phyloP scores from a whole-genome alignment of 37 sponge, comb jelly and placozoan species.

The Eunapius fragilis region DNA sequence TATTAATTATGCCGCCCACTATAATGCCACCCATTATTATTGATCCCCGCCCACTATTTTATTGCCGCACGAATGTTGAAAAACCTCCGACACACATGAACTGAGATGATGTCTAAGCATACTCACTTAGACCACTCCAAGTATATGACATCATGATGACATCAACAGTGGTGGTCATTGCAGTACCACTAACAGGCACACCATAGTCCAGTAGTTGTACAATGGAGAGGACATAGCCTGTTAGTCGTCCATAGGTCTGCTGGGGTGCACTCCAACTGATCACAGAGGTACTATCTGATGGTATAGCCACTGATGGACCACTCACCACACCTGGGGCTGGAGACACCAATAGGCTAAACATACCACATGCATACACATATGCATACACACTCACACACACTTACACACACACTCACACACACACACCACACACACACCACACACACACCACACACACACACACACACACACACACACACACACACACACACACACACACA shows the following conservation, averaged over 20 bases:
- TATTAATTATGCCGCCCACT: too few relatives aligned
- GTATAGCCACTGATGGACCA: background rate
- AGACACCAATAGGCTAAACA: background rate
- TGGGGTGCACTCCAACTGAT: background rate
- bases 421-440: too few relatives aligned
- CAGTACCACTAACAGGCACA: background rate
- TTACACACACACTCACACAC: too few relatives aligned
- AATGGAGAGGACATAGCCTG: background rate
- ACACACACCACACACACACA: background rate
- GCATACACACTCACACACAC: background rate
- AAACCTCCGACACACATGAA: too few relatives aligned
- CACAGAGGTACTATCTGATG: background rate
- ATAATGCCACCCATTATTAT: too few relatives aligned
- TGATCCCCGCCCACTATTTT: too few relatives aligned
- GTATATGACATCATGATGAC: background rate
- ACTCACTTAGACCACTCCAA: background rate
- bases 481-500: slow-evolving; percentile 13
- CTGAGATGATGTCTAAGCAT: background rate
- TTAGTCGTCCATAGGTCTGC: background rate
- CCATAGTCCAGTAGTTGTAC: background rate
- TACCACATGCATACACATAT: background rate
- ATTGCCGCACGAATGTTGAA: too few relatives aligned
- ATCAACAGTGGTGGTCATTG: background rate
- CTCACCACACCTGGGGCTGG: background rate
- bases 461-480: background rate